phyloP scores from a whole-genome alignment of 2,797 vertebrate species.

The Eulemur albifrons region DNA sequence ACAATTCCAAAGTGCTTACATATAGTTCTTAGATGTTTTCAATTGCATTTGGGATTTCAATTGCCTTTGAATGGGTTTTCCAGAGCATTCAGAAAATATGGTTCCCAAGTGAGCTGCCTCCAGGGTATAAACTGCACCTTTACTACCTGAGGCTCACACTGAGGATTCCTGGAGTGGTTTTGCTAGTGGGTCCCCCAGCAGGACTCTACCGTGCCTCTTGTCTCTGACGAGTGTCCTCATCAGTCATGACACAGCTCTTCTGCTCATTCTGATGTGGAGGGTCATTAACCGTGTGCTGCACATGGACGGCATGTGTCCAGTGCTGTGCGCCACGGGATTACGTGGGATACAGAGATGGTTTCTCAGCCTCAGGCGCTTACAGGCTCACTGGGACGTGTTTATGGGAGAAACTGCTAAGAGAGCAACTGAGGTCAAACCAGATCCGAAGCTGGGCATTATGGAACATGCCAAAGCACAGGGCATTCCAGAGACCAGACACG shows the following conservation, averaged over 20 bases:
- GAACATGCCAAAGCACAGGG: not conserved
- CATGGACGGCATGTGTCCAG: rapidly evolving
- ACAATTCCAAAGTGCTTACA: not conserved
- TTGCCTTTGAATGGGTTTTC: conserved; percentile 6
- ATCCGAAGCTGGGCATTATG: not conserved
- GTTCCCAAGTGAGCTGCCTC: not conserved
- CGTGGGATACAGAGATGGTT: not conserved
- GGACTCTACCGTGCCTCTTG: not conserved
- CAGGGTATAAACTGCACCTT: not conserved
- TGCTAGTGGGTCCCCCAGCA: not conserved
- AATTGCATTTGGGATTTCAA: not conserved
- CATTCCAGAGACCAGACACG: not conserved
- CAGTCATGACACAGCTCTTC: not conserved
- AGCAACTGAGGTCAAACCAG: not conserved
- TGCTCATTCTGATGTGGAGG: not conserved
- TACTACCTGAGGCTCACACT: not conserved
- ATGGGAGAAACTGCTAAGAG: not conserved
- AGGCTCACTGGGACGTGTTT: not conserved
- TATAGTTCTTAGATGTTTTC: not conserved
- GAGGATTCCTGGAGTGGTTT: not conserved
- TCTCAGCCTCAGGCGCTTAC: not conserved
- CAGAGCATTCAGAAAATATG: not conserved
- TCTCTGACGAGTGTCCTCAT: not conserved
- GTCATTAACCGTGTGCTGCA: not conserved
- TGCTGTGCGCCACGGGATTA: rapidly evolving